Conservation (phyloP, 2,888 invertebrate species). For the Caenorhabditis zanzibari region DNA sequence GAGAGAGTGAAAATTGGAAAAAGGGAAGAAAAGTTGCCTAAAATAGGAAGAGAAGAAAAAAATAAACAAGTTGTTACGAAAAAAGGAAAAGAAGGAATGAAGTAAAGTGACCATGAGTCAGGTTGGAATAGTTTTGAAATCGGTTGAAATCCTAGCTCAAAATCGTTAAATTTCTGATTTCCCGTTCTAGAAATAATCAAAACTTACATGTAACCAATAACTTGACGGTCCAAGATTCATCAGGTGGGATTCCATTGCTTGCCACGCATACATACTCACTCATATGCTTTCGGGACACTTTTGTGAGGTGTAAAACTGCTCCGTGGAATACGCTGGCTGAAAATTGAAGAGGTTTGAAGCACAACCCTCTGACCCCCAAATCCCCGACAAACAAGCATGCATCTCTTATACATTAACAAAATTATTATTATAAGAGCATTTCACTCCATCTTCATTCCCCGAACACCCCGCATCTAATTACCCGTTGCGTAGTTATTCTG, state of each 20-base stretch:
- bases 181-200: neutral
- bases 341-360: conserved; percentile 55
- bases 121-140: neutral
- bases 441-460: neutral
- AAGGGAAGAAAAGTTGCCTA: conserved; percentile 3
- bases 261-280: conserved; percentile 83
- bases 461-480: conserved; percentile 33
- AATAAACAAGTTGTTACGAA: conserved; percentile 46
- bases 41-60: conserved; percentile 20
- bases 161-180: no score
- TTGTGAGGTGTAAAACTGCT: conserved; percentile 77
- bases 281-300: conserved; percentile 82
- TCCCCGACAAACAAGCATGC: conserved; percentile 9
- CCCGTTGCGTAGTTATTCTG: conserved; percentile 43
- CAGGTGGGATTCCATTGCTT: conserved; percentile 82
- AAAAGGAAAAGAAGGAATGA: neutral
- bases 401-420: conserved; percentile 47
- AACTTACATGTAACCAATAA: conserved; percentile 82
- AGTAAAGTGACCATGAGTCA: conserved; percentile 8
- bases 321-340: conserved; percentile 82
- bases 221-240: conserved; percentile 83
- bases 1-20: conserved; percentile 37
- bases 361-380: no score
- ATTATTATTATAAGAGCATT: conserved; percentile 45
- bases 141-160: neutral